Percentiles rank a stretch among this genome's conserved stretches.
Conservation (phyloP, 1,140 invertebrate genomes). For the Asbolus verrucosus region DNA sequence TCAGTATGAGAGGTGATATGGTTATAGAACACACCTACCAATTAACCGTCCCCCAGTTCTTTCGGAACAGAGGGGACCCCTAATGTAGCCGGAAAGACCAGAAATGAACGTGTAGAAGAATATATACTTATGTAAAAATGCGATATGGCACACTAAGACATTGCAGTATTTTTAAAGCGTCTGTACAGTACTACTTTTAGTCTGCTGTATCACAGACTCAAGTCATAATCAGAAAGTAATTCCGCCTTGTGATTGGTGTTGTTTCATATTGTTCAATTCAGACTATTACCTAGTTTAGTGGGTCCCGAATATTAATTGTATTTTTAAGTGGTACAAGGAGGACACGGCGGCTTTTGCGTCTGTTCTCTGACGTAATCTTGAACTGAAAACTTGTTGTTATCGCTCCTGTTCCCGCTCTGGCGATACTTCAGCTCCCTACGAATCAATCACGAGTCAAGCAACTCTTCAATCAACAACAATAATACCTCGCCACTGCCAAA, state of each 20-base stretch:
- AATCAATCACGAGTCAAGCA: conserved; percentile 53
- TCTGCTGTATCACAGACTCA: conserved; percentile 17
- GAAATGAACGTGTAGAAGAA: conserved; percentile 3
- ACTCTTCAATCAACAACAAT: conserved; percentile 20
- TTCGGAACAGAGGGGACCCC: too few species aligned
- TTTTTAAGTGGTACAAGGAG: conserved; percentile 49
- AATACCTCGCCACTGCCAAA: conserved; percentile 78
- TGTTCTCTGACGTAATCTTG: conserved; percentile 77
- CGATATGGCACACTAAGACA: conserved; percentile 22
- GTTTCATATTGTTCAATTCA: conserved; percentile 24
- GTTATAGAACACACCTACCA: conserved; percentile 11
- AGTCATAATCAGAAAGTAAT: not conserved
- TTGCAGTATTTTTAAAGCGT: conserved; percentile 13
- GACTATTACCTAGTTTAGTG: not conserved
- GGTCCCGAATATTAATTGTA: conserved; percentile 9
- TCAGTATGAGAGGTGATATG: conserved; percentile 18
- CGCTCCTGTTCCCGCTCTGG: conserved; percentile 68
- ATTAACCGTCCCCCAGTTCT: not conserved
- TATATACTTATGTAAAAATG: not conserved
- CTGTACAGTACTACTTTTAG: not conserved
- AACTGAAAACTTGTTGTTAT: conserved; percentile 75
- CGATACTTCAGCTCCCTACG: conserved; percentile 73
- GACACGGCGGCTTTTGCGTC: conserved; percentile 67
- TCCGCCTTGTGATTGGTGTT: not conserved
- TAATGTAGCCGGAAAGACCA: not conserved